Conservation (phyloP, 2,888 invertebrate genomes). For the Campaea margaritaria region DNA sequence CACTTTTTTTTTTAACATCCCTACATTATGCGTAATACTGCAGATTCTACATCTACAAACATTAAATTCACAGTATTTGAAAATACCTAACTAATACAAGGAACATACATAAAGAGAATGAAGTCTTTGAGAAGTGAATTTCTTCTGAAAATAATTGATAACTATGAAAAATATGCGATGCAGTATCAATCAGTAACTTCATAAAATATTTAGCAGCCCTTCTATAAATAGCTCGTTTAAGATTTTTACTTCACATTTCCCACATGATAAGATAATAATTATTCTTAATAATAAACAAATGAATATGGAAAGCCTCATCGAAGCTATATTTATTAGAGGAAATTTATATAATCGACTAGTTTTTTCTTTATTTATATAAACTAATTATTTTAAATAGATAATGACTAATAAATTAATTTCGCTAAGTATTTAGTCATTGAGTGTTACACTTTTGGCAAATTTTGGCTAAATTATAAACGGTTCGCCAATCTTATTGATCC, state of each 20-base stretch:
- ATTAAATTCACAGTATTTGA: conserved; percentile 24
- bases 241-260: neutral
- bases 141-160: no score
- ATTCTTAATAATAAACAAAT: conserved; percentile 15
- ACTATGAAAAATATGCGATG: no score
- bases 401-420: conserved; percentile 60
- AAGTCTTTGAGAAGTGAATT: neutral
- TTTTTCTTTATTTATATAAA: conserved; percentile 54
- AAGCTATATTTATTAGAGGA: conserved; percentile 48
- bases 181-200: no score
- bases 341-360: conserved; percentile 59
- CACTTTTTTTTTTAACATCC: conserved; percentile 35
- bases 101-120: conserved; percentile 7
- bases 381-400: conserved; percentile 63
- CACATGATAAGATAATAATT: neutral
- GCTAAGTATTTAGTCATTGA: conserved; percentile 62
- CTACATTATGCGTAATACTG: conserved; percentile 43
- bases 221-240: neutral
- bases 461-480: conserved; percentile 75
- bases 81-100: conserved; percentile 17
- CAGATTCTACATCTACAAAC: conserved; percentile 18
- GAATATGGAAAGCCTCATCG: conserved; percentile 64
- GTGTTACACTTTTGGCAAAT: conserved; percentile 74
- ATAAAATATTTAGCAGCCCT: no score
- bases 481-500: conserved; percentile 45